Evolutionary conservation across 2,888 invertebrate species (phyloP).

Genomic region (Orthosia incerta): DNA sequence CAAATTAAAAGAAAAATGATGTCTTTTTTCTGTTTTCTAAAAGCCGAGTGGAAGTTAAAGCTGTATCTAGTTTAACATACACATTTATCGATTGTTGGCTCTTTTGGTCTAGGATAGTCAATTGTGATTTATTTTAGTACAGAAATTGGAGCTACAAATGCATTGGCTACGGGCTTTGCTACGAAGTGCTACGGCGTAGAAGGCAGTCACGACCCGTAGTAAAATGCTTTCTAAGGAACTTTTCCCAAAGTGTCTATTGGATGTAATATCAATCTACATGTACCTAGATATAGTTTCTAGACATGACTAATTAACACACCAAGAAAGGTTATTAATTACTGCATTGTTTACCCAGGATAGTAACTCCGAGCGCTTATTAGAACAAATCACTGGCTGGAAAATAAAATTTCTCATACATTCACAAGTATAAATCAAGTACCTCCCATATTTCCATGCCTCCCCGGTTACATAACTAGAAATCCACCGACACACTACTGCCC

Average conservation of each 20-base stretch:
- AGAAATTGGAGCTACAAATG: constrained; percentile 6
- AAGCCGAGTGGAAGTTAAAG: constrained; percentile 11
- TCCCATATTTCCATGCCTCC: constrained; percentile 17
- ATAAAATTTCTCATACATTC: constrained; percentile 22
- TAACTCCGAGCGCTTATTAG: not conserved
- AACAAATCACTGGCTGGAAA: constrained; percentile 1
- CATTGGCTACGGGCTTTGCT: constrained; percentile 20
- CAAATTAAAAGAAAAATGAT: constrained; percentile 50
- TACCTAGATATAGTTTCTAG: not conserved
- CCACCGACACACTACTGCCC: constrained; percentile 43
- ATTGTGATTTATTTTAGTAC: constrained; percentile 16
- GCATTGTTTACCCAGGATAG: constrained; percentile 14
- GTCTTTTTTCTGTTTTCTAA: constrained; percentile 25
- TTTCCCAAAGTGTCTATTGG: not conserved
- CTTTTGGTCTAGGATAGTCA: not conserved
- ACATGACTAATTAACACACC: constrained; percentile 19
- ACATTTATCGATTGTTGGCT: constrained; percentile 19
- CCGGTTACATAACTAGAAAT: constrained; percentile 49
- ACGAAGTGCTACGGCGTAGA: constrained; percentile 14
- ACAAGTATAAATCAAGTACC: constrained; percentile 24
- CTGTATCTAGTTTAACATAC: constrained; percentile 12
- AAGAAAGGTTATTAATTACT: constrained; percentile 23
- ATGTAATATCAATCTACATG: constrained; percentile 1
- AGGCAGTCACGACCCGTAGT: not conserved
- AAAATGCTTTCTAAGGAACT: not conserved